A percentile compares a stretch with the other conserved stretches of the same genome.
phyloP scores from a whole-genome alignment of 2,888 invertebrate species.

The Morpho helenor region DNA sequence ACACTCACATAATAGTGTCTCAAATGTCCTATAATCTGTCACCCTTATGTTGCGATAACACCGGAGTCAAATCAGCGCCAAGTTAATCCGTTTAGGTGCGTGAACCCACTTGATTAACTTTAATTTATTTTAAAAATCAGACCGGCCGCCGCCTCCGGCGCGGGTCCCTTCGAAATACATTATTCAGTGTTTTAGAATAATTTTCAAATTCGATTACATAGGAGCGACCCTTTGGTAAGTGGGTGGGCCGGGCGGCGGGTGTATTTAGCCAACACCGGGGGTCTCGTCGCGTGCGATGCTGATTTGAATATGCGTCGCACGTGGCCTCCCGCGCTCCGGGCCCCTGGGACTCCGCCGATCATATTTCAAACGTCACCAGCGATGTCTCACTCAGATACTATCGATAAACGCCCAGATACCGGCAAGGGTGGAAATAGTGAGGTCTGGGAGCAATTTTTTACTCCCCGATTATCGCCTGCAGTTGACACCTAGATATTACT shows the following conservation, averaged over 20 bases:
- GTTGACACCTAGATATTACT: conserved; percentile 78
- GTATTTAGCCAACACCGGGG: conserved; percentile 80
- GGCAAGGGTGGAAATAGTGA: conserved; percentile 72
- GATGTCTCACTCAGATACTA: conserved; percentile 79
- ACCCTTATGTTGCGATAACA: conserved; percentile 69
- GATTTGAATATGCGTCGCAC: conserved; percentile 79
- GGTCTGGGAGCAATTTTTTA: conserved; percentile 68
- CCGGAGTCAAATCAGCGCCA: conserved; percentile 74
- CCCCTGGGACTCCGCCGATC: conserved; percentile 73
- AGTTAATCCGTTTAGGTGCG: conserved; percentile 79
- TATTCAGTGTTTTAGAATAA: conserved; percentile 80
- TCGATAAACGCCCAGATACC: conserved; percentile 73
- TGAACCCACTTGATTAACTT: conserved; percentile 79
- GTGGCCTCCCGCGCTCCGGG: conserved; percentile 57
- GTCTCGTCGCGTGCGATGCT: conserved; percentile 73
- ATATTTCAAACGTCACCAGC: conserved; percentile 79
- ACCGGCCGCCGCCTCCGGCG: conserved; percentile 66
- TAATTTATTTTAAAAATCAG: conserved; percentile 79
- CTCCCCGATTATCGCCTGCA: conserved; percentile 75
- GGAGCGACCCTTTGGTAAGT: conserved; percentile 75
- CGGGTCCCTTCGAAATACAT: conserved; percentile 73
- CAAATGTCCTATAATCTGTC: conserved; percentile 61
- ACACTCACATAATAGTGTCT: conserved; percentile 47
- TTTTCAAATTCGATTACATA: conserved; percentile 80
- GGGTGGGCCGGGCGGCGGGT: conserved; percentile 52